Evolutionary conservation across 2,113 vertebrate species (phyloP).

Genomic region (Ictidomys tridecemlineatus): DNA sequence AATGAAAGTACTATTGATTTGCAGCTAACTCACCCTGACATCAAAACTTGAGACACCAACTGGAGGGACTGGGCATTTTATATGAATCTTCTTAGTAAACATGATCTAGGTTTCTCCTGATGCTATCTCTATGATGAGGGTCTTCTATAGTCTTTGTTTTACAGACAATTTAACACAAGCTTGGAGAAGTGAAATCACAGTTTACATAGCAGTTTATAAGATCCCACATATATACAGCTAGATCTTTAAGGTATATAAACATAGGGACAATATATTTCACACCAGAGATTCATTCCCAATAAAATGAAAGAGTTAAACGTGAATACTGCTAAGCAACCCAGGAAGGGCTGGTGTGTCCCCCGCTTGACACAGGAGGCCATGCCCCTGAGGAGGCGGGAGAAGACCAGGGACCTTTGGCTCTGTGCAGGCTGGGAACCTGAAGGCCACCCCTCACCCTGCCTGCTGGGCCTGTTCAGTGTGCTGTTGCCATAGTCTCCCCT

Average conservation of each 20-base stretch:
- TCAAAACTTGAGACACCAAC: not conserved
- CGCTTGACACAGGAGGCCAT: no score
- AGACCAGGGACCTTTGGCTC: no score
- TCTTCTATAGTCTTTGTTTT: not conserved
- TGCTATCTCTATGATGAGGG: rapidly evolving
- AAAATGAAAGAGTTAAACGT: no score
- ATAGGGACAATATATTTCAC: not conserved
- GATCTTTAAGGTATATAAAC: not conserved
- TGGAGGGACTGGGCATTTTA: not conserved
- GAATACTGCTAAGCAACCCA: no score
- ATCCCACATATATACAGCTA: not conserved
- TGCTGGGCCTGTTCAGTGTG: no score
- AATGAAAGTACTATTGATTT: not conserved
- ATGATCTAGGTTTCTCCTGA: not conserved
- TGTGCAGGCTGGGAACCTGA: no score
- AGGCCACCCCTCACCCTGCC: no score
- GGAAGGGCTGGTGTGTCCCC: no score
- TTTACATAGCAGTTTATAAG: not conserved
- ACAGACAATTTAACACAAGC: not conserved
- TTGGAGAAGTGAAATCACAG: not conserved
- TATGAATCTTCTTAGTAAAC: not conserved
- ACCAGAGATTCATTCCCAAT: no score
- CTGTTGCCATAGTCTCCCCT: no score
- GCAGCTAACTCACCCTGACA: not conserved
- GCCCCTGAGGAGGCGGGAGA: no score